Percentiles rank a stretch among this genome's conserved stretches.
Evolutionary conservation across 2,888 invertebrate genomes (phyloP).

Genomic region (Dioctria rufipes): DNA sequence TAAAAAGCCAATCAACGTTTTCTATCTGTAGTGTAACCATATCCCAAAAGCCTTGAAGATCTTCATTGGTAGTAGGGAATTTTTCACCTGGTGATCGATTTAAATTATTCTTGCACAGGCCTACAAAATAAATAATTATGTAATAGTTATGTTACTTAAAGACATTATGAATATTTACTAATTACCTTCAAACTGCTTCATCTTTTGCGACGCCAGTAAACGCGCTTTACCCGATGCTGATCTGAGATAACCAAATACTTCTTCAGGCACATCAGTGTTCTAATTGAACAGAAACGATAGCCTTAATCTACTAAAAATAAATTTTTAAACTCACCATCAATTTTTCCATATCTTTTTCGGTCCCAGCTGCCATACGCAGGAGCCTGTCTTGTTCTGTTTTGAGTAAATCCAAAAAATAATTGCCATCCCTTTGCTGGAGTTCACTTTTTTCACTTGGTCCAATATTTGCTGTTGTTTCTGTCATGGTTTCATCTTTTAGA

Average conservation of each 20-base stretch:
- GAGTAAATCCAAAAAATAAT: conserved; percentile 83
- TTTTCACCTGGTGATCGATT: conserved; percentile 82
- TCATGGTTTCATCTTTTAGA: conserved; percentile 1
- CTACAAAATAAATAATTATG: conserved; percentile 67
- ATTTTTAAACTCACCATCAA: conserved; percentile 63
- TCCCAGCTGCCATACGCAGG: conserved; percentile 77
- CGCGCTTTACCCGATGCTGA: conserved; percentile 94
- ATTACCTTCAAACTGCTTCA: conserved; percentile 92
- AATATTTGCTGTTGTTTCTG: not conserved
- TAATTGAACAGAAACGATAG: conserved; percentile 63
- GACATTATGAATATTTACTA: not conserved
- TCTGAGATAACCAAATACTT: conserved; percentile 86
- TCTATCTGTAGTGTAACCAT: conserved; percentile 95
- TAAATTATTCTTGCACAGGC: conserved; percentile 78
- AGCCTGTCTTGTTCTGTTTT: conserved; percentile 82
- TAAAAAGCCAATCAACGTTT: conserved; percentile 86
- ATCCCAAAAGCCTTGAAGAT: conserved; percentile 98
- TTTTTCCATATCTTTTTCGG: conserved; percentile 79
- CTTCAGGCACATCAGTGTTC: conserved; percentile 78
- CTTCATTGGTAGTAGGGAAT: conserved; percentile 90
- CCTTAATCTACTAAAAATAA: not conserved
- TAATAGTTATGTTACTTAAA: not conserved
- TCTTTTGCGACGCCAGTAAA: conserved; percentile 90
- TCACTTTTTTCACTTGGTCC: not conserved
- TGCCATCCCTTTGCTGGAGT: conserved; percentile 78